Percentiles rank a stretch among this genome's conserved stretches.
These are phyloP conservation scores for Borostomias antarcticus DNA, from an alignment of 2,797 vertebrate species.

Conservation along the genomic window DNA sequence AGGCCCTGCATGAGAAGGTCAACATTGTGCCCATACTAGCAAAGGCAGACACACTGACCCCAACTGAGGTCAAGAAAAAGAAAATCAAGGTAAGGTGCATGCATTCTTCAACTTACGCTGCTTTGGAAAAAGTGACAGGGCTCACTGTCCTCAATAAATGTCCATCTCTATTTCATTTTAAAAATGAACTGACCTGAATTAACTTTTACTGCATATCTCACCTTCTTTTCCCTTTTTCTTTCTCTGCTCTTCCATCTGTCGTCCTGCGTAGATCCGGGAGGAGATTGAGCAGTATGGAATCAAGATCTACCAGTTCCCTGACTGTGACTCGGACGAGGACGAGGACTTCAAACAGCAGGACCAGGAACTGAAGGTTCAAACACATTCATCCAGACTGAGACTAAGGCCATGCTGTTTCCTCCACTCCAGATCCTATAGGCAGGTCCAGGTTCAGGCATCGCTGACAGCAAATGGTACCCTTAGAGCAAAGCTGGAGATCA, in stretches of 20 bases:
- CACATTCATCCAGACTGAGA: too few species aligned
- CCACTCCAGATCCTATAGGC: not conserved
- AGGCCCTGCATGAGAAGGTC: constrained; percentile 93
- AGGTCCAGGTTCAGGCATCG: not conserved
- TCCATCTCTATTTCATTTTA: not conserved
- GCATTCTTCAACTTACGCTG: not conserved
- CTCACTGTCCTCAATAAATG: not conserved
- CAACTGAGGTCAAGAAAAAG: constrained; percentile 89
- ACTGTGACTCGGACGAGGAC: constrained; percentile 95
- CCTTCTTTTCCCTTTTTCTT: not conserved
- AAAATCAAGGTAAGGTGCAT: constrained; percentile 85
- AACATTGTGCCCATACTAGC: constrained; percentile 96
- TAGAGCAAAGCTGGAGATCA: too few species aligned
- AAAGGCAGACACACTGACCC: constrained; percentile 95
- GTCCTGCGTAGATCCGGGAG: constrained; percentile 82
- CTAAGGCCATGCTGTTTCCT: not conserved
- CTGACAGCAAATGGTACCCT: too few species aligned
- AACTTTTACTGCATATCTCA: not conserved
- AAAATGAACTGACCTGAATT: not conserved
- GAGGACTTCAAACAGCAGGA: constrained; percentile 97
- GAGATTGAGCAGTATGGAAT: constrained; percentile 92
- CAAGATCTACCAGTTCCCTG: constrained; percentile 94
- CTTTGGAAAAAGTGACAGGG: not conserved
- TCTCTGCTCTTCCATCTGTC: not conserved
- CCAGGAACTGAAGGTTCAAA: constrained; percentile 91